These are phyloP conservation scores for Synanthedon myopaeformis DNA, from an alignment of 2,888 invertebrate species.

Conservation along the genomic window DNA sequence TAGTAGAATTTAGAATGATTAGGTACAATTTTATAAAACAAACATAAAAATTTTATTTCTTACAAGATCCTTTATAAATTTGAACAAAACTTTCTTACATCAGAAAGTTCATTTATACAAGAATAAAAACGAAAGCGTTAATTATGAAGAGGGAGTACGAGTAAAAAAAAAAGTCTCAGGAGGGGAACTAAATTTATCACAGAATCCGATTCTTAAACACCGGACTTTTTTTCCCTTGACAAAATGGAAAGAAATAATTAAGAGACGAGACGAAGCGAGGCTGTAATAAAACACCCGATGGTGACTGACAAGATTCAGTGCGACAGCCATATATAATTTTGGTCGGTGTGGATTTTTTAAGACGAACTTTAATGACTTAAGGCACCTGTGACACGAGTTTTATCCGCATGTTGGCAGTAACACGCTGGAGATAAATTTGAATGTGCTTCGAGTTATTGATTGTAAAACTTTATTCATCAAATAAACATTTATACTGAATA, in stretches of 20 bases:
- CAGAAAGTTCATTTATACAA: constrained; percentile 21
- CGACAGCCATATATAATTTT: constrained; percentile 27
- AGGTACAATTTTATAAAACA: too few relatives aligned
- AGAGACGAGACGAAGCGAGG: constrained; percentile 46
- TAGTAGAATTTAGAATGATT: too few relatives aligned
- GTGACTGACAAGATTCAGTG: constrained; percentile 46
- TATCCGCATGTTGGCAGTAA: not conserved
- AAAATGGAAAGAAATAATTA: constrained; percentile 62
- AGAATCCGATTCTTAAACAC: constrained; percentile 56
- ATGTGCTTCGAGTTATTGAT: not conserved
- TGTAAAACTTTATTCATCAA: not conserved
- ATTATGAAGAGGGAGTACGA: constrained; percentile 29
- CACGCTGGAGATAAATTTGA: not conserved
- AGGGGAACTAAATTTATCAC: constrained; percentile 58
- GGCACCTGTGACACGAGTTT: constrained; percentile 30
- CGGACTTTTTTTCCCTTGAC: constrained; percentile 38
- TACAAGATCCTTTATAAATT: too few relatives aligned
- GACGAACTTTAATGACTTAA: constrained; percentile 31
- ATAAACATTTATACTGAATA: too few relatives aligned
- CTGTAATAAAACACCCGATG: constrained; percentile 59
- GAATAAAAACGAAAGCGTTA: constrained; percentile 34
- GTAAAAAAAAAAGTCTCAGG: constrained; percentile 26
- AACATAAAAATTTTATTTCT: too few relatives aligned
- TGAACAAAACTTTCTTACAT: constrained; percentile 7
- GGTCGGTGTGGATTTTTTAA: constrained; percentile 25